A percentile compares a stretch with the other conserved stretches of the same genome.
Conservation (phyloP, 2,888 invertebrate genomes). For the Megaustenia siamemsis region DNA sequence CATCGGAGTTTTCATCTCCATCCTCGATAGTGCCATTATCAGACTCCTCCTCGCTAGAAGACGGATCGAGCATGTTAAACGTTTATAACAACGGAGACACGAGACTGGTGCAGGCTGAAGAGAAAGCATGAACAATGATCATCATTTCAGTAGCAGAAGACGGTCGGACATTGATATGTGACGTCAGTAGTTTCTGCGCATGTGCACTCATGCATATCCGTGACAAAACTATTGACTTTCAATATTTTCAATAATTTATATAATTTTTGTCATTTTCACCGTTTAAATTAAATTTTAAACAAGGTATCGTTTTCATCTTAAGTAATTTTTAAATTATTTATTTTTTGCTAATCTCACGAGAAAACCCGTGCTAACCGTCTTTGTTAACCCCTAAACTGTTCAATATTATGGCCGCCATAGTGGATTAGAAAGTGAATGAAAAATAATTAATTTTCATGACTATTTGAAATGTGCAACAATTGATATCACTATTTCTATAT, state of each 20-base stretch:
- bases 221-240: not conserved
- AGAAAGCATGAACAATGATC: slow-evolving; percentile 23
- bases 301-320: not conserved
- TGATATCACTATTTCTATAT: not conserved
- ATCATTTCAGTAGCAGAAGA: slow-evolving; percentile 35
- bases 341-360: slow-evolving; percentile 31
- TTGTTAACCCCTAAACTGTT: slow-evolving; percentile 53
- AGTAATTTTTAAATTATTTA: not conserved
- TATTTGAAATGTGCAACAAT: slow-evolving; percentile 23
- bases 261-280: not conserved
- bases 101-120: not conserved
- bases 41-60: slow-evolving; percentile 96
- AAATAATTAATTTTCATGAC: slow-evolving; percentile 45
- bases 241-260: not conserved
- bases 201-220: slow-evolving; percentile 31
- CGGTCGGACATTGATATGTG: slow-evolving; percentile 38
- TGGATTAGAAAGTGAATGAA: slow-evolving; percentile 47
- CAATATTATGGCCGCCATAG: slow-evolving; percentile 58
- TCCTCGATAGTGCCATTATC: slow-evolving; percentile 89
- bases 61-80: slow-evolving; percentile 92
- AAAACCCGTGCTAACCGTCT: slow-evolving; percentile 54
- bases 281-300: not conserved
- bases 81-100: slow-evolving; percentile 7
- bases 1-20: slow-evolving; percentile 75
- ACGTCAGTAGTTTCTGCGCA: slow-evolving; percentile 45